Conservation (phyloP, 2,888 invertebrate genomes). For the Temnothorax unifasciatus region DNA sequence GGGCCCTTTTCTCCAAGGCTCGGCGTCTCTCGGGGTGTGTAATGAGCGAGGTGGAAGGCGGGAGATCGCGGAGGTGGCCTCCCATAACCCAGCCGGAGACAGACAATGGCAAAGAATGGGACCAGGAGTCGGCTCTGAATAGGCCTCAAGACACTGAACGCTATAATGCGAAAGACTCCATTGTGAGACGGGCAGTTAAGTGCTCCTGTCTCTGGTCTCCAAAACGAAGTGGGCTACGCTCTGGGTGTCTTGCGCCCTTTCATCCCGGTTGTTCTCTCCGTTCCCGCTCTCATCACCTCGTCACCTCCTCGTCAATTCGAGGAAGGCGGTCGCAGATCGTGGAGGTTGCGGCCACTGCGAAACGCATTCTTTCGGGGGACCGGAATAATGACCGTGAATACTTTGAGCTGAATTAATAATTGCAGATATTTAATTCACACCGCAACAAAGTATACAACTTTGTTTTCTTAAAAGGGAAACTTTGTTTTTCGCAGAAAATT, state of each 20-base stretch:
- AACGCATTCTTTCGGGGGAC: not conserved
- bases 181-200: conserved; percentile 85
- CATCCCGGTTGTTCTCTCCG: conserved; percentile 25
- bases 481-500: not conserved
- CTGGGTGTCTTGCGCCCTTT: conserved; percentile 55
- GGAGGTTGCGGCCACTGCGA: conserved; percentile 28
- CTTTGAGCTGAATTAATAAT: conserved; percentile 30
- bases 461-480: not conserved
- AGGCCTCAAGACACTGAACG: conserved; percentile 85
- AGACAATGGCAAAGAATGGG: conserved; percentile 85
- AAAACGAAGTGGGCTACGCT: conserved; percentile 82
- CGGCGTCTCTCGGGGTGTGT: conserved; percentile 72
- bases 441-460: not conserved
- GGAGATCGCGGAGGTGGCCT: conserved; percentile 76
- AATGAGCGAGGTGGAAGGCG: conserved; percentile 62
- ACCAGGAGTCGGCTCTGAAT: conserved; percentile 81
- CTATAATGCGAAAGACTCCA: conserved; percentile 84
- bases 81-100: conserved; percentile 82
- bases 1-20: conserved; percentile 72
- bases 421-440: conserved; percentile 7
- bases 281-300: conserved; percentile 41
- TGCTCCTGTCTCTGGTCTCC: conserved; percentile 82
- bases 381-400: not conserved
- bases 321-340: conserved; percentile 36
- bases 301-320: conserved; percentile 49